Base-by-base conservation (phyloP, 2,113 vertebrate species). In the Tinamus guttatus region DNA sequence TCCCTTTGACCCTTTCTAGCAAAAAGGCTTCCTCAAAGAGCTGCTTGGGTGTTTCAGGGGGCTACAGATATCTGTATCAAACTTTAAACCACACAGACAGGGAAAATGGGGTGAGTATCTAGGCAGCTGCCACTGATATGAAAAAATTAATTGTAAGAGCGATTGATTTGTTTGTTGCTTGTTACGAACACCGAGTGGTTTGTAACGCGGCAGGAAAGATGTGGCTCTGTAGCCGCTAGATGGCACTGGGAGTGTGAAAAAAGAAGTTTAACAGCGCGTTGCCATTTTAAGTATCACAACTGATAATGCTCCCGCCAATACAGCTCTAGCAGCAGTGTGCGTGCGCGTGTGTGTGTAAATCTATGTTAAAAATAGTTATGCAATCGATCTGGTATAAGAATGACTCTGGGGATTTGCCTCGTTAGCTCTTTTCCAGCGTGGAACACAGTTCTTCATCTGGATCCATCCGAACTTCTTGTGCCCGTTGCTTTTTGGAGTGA, bases 201-300 rank as follows among this genome's bases (percentile, higher is more conserved):
- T 27, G 0, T 5, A 7, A 5, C 27, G 49, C 9, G 64, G 45
- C n/a, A 71, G n/a, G 4, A 5, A 5, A 11, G 10, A 3, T 2
- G 47, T 16, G 68, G 49, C 67, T 40, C 30, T 36, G 27, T 51
- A 82, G 76, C 97, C 98, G 94, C 90, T 96, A 98, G 98, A 85
- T 98, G 97, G 98, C 97, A 93, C 60, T 88, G 81, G 85, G 83
- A 38, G 78, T 36, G 94, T 87, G 93, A 58, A 13, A 95, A 94
- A 49, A 22, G 15, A 45, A 47, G 17, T 6, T 73, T 4, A 0
- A 1, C 20, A 3, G n/a, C 1, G 4, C 19, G n/a, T 75, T 88
- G 59, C 80, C 80, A n/a, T 45, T 62, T 40, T 8, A 28, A 47
- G 5, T 49, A 17, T 38, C 65, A 56, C 69, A 47, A 3, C 30